Base-by-base conservation (phyloP, 1,140 invertebrate species). In the Aphidius gifuensis region DNA sequence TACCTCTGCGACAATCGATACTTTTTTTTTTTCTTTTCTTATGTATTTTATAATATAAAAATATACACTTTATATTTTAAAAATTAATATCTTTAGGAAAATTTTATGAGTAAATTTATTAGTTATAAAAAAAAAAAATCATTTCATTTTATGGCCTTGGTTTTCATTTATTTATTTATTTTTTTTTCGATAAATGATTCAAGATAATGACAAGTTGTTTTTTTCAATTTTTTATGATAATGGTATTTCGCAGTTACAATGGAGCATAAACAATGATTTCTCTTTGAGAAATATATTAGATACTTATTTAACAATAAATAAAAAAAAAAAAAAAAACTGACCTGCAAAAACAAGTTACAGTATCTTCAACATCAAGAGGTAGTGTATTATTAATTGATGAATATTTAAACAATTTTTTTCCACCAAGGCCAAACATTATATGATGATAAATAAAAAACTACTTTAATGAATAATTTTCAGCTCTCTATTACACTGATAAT, bases 261-360 rank as follows among this genome's bases (percentile, higher is more conserved):
- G 23, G 4, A 32, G 1, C 23, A 32, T 32, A 32, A 32, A 32
- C 23, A 32, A 32, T 32, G 23, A 32, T 32, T 32, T 32, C 23
- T 32, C 23, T 32, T 32, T 32, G 23, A 32, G 16, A 16, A 16
- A 16, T 16, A 16, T 16, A 16, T 16, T 16, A 16, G 16, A 16
- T 16, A 16, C 1, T 16, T 16, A n/a, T n/a, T n/a, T n/a, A n/a
- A n/a, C n/a, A n/a, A n/a, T n/a, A n/a, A n/a, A n/a, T n/a, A n/a
- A n/a, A 23, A 32, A 32, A 32, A 32, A 32, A 32, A 32, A 32
- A 32, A 32, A 32, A 32, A 32, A 32, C 23, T 32, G 64, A 89
- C 87, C 88, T 87, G 84, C 88, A 89, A 77, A 89, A 90, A 76
- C 88, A 90, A 64, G 86, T 87, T 74, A 89, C 86, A 23, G 87